These are phyloP conservation scores for Podabrus alpinus DNA, from an alignment of 2,888 invertebrate species.

Conservation along the genomic window DNA sequence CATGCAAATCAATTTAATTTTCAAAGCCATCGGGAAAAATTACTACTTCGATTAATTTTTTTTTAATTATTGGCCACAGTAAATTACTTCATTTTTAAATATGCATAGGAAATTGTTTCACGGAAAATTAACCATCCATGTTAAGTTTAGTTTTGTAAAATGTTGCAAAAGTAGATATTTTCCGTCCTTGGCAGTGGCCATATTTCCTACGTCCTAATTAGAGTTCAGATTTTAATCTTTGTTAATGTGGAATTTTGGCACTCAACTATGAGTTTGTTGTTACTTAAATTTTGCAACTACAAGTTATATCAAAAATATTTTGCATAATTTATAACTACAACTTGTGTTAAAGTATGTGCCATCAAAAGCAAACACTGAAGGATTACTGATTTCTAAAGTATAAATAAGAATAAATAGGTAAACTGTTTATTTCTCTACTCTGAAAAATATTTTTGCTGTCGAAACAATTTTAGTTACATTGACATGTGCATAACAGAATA, in stretches of 20 bases:
- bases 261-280: neutral
- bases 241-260: neutral
- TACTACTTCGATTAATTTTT: neutral
- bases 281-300: neutral
- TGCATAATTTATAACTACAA: neutral
- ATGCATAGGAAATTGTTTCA: neutral
- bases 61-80: neutral
- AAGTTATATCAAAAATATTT: neutral
- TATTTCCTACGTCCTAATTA: neutral
- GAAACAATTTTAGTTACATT: too few species aligned
- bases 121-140: neutral
- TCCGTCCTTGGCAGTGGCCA: neutral
- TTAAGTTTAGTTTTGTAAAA: neutral
- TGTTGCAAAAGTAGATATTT: neutral
- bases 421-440: too few species aligned
- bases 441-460: too few species aligned
- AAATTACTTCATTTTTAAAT: neutral
- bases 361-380: neutral
- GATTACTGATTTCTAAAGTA: neutral
- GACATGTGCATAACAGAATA: too few species aligned
- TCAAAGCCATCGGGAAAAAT: neutral
- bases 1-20: neutral
- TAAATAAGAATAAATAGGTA: too few species aligned
- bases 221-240: neutral
- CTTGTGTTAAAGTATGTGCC: neutral